Evolutionary conservation across 2,113 vertebrate genomes (phyloP).

Genomic region (Gobius niger): DNA sequence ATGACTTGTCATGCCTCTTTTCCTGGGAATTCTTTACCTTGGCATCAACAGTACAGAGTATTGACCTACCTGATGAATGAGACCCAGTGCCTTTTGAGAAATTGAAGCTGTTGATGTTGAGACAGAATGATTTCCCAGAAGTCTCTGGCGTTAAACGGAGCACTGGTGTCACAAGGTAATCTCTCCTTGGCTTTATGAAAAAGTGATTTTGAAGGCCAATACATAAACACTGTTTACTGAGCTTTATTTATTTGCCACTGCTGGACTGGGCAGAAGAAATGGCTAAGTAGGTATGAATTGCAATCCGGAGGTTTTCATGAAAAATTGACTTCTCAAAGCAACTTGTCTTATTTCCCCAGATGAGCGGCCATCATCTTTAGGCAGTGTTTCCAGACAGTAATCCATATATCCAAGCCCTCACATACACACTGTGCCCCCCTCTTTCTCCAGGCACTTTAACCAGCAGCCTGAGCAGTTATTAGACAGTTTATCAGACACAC

Average conservation of each 20-base stretch:
- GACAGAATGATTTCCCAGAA: conserved; percentile 48
- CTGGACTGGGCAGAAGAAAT: conserved; percentile 3
- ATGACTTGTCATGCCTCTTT: conserved; percentile 14
- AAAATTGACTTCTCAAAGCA: conserved; percentile 36
- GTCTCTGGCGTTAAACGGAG: conserved; percentile 26
- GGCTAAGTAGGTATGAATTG: conserved; percentile 28
- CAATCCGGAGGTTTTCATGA: conserved; percentile 33
- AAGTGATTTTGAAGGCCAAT: conserved; percentile 7
- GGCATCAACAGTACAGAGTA: conserved; percentile 13
- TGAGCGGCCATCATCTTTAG: conserved; percentile 58
- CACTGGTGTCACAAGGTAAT: conserved; percentile 30
- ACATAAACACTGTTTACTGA: conserved; percentile 6
- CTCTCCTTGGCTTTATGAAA: conserved; percentile 3
- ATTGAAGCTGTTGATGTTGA: conserved; percentile 61
- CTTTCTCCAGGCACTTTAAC: conserved; percentile 51
- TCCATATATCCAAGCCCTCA: conserved; percentile 46
- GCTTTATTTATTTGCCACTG: conserved; percentile 11
- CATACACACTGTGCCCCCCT: conserved; percentile 32
- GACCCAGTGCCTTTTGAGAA: conserved; percentile 29
- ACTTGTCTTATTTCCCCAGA: conserved; percentile 25
- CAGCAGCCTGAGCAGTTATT: conserved; percentile 56
- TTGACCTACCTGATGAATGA: conserved; percentile 47
- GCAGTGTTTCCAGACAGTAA: conserved; percentile 53
- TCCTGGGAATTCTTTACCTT: conserved; percentile 31
- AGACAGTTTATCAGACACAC: conserved; percentile 52